A percentile compares a stretch with the other conserved stretches of the same genome.
Evolutionary conservation across 1,140 invertebrate species (phyloP).

Genomic region (Asobara japonica): DNA sequence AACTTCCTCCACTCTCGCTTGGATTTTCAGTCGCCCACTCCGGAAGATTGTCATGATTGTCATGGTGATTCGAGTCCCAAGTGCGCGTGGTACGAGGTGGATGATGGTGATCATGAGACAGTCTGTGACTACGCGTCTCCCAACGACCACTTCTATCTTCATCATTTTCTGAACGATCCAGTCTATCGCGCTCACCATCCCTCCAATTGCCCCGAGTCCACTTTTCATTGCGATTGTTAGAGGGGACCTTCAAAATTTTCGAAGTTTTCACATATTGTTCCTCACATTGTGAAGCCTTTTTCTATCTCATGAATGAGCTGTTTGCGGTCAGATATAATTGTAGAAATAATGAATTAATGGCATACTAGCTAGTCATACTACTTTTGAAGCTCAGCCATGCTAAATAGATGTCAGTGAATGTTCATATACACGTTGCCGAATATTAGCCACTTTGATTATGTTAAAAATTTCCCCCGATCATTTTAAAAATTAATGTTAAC

Average conservation of each 20-base stretch:
- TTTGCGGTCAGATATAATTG: too few relatives aligned
- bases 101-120: conserved; percentile 61
- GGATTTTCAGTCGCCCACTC: conserved; percentile 82
- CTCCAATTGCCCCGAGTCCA: conserved; percentile 72
- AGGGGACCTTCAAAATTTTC: background rate
- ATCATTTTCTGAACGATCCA: conserved; percentile 55
- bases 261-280: conserved; percentile 69
- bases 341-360: too few relatives aligned
- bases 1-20: conserved; percentile 82
- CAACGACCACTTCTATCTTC: conserved; percentile 59
- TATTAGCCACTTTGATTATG: too few relatives aligned
- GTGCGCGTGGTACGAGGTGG: conserved; percentile 54
- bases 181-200: conserved; percentile 66
- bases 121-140: conserved; percentile 63
- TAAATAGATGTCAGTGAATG: too few relatives aligned
- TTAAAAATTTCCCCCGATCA: too few relatives aligned
- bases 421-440: too few relatives aligned
- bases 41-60: conserved; percentile 74
- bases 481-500: too few relatives aligned
- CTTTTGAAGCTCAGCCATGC: too few relatives aligned
- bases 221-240: conserved; percentile 41
- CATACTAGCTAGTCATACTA: too few relatives aligned
- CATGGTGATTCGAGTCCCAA: conserved; percentile 65
- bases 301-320: too few relatives aligned
- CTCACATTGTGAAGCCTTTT: conserved; percentile 42